Evolutionary conservation across 2,797 vertebrate genomes (phyloP).

Genomic region (Chelonia mydas): DNA sequence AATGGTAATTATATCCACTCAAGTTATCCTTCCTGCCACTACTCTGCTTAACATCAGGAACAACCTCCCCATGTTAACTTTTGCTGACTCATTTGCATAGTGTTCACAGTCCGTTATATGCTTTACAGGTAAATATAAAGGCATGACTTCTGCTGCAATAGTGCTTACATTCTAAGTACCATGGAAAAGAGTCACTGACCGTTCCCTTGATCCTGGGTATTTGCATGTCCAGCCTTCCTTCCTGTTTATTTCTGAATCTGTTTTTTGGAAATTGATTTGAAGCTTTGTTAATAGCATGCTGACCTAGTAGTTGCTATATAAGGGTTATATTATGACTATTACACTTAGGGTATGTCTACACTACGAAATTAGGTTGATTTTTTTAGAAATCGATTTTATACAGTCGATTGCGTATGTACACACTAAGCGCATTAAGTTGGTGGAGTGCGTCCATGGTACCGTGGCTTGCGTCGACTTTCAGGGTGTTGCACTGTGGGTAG

Average conservation of each 20-base stretch:
- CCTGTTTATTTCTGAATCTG: not conserved
- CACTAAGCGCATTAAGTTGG: too few species aligned
- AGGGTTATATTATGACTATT: not conserved
- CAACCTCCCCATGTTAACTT: not conserved
- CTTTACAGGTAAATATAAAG: not conserved
- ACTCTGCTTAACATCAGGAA: not conserved
- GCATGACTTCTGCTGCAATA: not conserved
- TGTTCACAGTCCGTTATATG: not conserved
- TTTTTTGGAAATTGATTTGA: not conserved
- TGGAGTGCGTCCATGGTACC: too few species aligned
- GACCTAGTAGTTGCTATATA: not conserved
- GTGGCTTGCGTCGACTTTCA: too few species aligned
- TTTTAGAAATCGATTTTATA: too few species aligned
- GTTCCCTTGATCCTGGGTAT: not conserved
- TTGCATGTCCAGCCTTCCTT: not conserved
- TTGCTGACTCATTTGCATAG: not conserved
- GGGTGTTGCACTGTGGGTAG: too few species aligned
- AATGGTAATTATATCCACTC: fast-evolving
- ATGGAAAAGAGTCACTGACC: not conserved
- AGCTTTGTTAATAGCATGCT: not conserved
- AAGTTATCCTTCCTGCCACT: not conserved
- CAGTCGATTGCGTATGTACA: too few species aligned
- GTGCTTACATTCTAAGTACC: not conserved
- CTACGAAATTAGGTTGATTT: too few species aligned
- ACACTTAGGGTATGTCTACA: not conserved